Percentiles rank a stretch among this genome's conserved stretches.
These are phyloP conservation scores for Scaptomyza polygonia DNA, from an alignment of 2,888 invertebrate genomes.

Conservation along the genomic window DNA sequence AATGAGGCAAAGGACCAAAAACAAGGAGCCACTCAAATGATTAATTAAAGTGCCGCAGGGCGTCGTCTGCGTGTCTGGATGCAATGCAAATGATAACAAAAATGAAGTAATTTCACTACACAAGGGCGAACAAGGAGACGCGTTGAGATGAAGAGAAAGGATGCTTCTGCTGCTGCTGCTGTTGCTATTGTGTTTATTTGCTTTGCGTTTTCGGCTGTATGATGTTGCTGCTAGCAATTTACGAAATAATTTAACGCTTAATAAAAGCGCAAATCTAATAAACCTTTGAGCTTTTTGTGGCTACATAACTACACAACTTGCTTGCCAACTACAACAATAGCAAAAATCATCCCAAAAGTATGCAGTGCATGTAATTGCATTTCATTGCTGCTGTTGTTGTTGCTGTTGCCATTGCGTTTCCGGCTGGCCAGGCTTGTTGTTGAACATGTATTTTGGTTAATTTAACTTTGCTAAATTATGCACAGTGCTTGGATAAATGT, in stretches of 20 bases:
- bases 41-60: conserved; percentile 76
- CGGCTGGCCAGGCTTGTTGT: conserved; percentile 59
- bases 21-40: conserved; percentile 65
- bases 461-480: conserved; percentile 80
- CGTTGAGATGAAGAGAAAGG: not conserved
- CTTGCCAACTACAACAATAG: conserved; percentile 38
- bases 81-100: conserved; percentile 76
- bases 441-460: conserved; percentile 78
- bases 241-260: conserved; percentile 78
- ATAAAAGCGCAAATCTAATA: conserved; percentile 78
- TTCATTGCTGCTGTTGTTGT: conserved; percentile 50
- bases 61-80: conserved; percentile 38
- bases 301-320: conserved; percentile 51
- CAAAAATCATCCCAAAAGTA: conserved; percentile 55
- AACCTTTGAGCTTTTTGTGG: conserved; percentile 79
- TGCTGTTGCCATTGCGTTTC: conserved; percentile 41
- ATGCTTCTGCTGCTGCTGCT: conserved; percentile 2
- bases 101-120: conserved; percentile 61
- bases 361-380: conserved; percentile 76
- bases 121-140: not conserved
- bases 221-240: conserved; percentile 68
- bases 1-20: conserved; percentile 31
- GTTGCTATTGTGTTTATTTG: conserved; percentile 63
- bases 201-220: conserved; percentile 57
- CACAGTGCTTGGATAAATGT: conserved; percentile 44